Evolutionary conservation across 2,113 vertebrate species (phyloP).

Genomic region (Vombatus ursinus): DNA sequence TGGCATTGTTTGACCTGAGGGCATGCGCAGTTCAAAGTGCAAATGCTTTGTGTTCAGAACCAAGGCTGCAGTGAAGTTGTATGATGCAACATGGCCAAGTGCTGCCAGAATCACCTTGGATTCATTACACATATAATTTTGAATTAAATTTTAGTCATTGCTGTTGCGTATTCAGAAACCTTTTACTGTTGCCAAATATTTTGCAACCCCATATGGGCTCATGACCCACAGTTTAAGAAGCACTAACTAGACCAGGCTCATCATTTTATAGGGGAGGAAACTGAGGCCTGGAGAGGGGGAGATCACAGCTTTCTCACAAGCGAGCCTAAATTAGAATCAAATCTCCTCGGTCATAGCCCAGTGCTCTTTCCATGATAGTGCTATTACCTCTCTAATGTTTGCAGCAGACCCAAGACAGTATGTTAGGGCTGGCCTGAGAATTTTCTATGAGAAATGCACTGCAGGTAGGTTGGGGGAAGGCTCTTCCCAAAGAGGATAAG

Average conservation of each 20-base stretch:
- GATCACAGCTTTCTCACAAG: background rate
- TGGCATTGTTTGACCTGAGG: too few species aligned
- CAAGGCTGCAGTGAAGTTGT: too few species aligned
- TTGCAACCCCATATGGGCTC: too few species aligned
- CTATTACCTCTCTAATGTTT: background rate
- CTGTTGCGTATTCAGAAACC: too few species aligned
- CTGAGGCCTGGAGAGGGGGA: background rate
- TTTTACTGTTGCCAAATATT: too few species aligned
- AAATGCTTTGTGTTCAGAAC: too few species aligned
- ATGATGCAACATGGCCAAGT: too few species aligned
- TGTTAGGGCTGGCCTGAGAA: background rate
- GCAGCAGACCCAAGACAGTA: background rate
- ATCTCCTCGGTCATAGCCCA: background rate
- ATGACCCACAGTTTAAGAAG: too few species aligned
- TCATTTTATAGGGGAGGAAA: background rate
- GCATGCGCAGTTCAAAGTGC: too few species aligned
- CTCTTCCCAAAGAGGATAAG: background rate
- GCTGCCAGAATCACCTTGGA: too few species aligned
- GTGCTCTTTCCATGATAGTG: background rate
- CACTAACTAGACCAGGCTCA: background rate
- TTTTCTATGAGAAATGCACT: slow-evolving; percentile 4
- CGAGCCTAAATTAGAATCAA: background rate
- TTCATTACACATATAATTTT: too few species aligned
- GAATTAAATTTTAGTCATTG: too few species aligned
- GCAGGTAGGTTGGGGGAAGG: background rate